Evolutionary conservation across 1,140 invertebrate genomes (phyloP).

Genomic region (Pachypsylla venusta): DNA sequence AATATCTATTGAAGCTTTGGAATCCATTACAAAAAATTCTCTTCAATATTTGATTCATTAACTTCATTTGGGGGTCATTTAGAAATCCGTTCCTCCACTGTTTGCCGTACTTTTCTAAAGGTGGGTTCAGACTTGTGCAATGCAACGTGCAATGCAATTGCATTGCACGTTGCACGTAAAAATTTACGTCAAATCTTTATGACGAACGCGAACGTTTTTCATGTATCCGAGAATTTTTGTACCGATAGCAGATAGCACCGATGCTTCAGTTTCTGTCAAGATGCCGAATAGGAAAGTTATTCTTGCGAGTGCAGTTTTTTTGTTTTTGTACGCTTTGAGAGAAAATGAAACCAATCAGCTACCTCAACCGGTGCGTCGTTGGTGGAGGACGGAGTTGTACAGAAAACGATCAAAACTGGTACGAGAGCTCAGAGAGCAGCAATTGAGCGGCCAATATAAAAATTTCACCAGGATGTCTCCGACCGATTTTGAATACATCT

Average conservation of each 20-base stretch:
- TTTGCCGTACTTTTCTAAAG: too few relatives aligned
- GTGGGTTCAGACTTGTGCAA: slow-evolving; percentile 8
- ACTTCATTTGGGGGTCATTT: too few relatives aligned
- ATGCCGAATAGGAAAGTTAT: slow-evolving; percentile 8
- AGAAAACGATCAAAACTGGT: slow-evolving; percentile 9
- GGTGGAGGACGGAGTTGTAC: slow-evolving; percentile 13
- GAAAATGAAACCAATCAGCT: slow-evolving; percentile 9
- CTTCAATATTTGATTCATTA: too few relatives aligned
- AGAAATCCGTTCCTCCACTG: too few relatives aligned
- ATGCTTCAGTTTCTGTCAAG: slow-evolving; percentile 9
- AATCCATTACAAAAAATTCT: too few relatives aligned
- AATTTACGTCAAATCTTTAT: slow-evolving; percentile 5
- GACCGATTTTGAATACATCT: slow-evolving; percentile 24
- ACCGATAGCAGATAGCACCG: too few relatives aligned
- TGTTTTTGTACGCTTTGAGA: slow-evolving; percentile 8
- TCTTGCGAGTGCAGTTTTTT: slow-evolving; percentile 9
- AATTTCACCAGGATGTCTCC: slow-evolving; percentile 23
- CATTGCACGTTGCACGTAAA: slow-evolving; percentile 9
- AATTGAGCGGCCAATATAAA: slow-evolving; percentile 6
- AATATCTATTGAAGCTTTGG: too few relatives aligned
- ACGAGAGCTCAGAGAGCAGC: slow-evolving; percentile 6
- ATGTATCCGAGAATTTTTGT: slow-evolving; percentile 8
- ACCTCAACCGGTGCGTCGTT: slow-evolving; percentile 12
- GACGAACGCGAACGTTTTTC: slow-evolving; percentile 9
- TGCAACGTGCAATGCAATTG: slow-evolving; percentile 3